A percentile compares a stretch with the other conserved stretches of the same genome.
These are phyloP conservation scores for Drosophila prostipennis DNA, from an alignment of 2,888 invertebrate species.

Conservation along the genomic window DNA sequence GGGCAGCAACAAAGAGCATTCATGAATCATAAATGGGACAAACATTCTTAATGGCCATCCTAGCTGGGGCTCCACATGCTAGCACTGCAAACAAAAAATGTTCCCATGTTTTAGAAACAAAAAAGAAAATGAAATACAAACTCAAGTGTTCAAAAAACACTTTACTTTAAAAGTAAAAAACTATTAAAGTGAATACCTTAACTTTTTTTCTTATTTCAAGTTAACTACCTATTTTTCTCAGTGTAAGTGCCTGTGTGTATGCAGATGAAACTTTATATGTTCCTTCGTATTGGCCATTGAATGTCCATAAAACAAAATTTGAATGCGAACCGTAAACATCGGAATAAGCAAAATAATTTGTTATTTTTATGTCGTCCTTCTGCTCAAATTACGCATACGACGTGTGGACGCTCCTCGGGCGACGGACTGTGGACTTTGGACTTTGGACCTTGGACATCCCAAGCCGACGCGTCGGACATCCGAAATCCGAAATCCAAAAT, in stretches of 20 bases:
- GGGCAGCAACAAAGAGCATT: slow-evolving; percentile 40
- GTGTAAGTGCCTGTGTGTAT: slow-evolving; percentile 8
- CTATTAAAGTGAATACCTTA: no score
- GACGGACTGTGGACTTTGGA: no score
- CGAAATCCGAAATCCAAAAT: slow-evolving; percentile 8
- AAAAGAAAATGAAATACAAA: no score
- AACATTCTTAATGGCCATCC: slow-evolving; percentile 31
- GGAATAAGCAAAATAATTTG: slow-evolving; percentile 40
- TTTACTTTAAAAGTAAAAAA: no score
- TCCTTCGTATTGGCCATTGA: slow-evolving; percentile 21
- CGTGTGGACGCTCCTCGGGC: slow-evolving; percentile 11
- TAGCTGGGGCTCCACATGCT: slow-evolving; percentile 1
- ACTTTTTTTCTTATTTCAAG: no score
- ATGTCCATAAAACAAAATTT: slow-evolving; percentile 38
- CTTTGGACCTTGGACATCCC: no score
- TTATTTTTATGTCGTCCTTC: slow-evolving; percentile 25
- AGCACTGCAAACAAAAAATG: slow-evolving; percentile 9
- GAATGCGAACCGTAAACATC: slow-evolving; percentile 35
- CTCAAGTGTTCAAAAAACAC: no score
- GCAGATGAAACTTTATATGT: slow-evolving; percentile 8
- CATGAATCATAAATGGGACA: slow-evolving; percentile 41
- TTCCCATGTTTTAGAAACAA: no score
- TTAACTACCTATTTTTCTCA: background rate
- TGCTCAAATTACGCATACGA: slow-evolving; percentile 27
- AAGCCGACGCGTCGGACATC: no score